Conservation (phyloP, 2,797 vertebrate species). For the Microctenopoma steveboyesi region DNA sequence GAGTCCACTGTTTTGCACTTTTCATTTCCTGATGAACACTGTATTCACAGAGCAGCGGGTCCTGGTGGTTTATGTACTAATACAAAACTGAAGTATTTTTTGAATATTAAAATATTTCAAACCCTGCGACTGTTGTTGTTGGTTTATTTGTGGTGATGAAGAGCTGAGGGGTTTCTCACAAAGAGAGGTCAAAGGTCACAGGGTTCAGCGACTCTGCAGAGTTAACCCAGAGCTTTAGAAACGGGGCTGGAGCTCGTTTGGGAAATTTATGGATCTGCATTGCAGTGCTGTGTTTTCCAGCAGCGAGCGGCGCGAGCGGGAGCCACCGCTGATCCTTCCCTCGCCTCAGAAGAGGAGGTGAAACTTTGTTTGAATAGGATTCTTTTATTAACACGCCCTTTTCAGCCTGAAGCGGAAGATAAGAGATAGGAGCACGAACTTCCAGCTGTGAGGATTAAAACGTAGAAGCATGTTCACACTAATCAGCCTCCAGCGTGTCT, state of each 20-base stretch:
- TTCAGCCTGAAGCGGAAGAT: constrained; percentile 6
- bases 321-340: too few species aligned
- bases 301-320: background rate
- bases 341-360: too few species aligned
- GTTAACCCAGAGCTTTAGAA: background rate
- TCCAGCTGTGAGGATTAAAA: constrained; percentile 15
- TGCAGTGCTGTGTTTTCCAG: constrained; percentile 38
- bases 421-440: constrained; percentile 19
- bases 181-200: constrained; percentile 29
- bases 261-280: constrained; percentile 69
- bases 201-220: constrained; percentile 1
- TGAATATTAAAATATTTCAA: constrained; percentile 79
- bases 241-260: constrained; percentile 20
- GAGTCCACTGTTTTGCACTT: constrained; percentile 79
- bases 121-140: constrained; percentile 31
- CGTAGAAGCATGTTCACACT: too few species aligned
- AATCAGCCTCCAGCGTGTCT: background rate
- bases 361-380: background rate
- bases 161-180: too few species aligned
- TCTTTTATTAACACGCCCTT: background rate
- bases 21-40: constrained; percentile 74
- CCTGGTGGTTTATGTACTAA: constrained; percentile 77
- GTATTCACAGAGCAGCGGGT: constrained; percentile 64
- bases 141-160: constrained; percentile 14
- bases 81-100: constrained; percentile 83